Evolutionary conservation across 2,888 invertebrate species (phyloP).

Genomic region (Teleogryllus oceanicus): DNA sequence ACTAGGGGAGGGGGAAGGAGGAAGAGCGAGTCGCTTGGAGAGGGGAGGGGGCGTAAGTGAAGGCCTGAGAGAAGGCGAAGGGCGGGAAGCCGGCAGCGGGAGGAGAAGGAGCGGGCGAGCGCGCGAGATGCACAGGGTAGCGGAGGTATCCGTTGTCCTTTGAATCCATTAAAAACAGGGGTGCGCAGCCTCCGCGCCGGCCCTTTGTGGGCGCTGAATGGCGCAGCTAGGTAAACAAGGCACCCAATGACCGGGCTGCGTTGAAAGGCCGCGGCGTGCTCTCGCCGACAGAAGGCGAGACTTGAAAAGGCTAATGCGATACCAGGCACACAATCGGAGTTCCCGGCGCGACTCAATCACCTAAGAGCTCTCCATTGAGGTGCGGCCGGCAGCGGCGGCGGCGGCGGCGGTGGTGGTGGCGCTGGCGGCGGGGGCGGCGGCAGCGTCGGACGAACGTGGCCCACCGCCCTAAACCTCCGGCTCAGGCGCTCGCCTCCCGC

Average conservation of each 20-base stretch:
- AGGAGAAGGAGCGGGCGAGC: background rate
- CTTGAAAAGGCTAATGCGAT: slow-evolving; percentile 18
- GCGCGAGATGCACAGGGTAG: background rate
- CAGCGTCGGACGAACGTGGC: slow-evolving; percentile 1
- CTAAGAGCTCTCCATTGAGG: slow-evolving; percentile 18
- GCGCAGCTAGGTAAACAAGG: background rate
- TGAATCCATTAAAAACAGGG: slow-evolving; percentile 18
- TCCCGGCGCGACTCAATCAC: slow-evolving; percentile 18
- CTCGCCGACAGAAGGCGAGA: background rate
- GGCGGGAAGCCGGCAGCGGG: background rate
- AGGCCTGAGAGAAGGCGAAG: too few species aligned
- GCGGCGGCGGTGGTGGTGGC: slow-evolving; percentile 3
- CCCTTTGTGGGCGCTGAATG: background rate
- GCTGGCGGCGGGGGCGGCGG: background rate
- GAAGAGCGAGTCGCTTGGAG: too few species aligned
- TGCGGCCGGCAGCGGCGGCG: background rate
- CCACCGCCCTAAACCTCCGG: slow-evolving; percentile 18
- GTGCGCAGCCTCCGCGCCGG: background rate
- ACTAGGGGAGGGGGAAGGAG: too few species aligned
- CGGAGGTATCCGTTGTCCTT: slow-evolving; percentile 1
- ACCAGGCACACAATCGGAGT: slow-evolving; percentile 10
- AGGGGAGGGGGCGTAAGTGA: too few species aligned
- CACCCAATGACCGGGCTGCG: background rate
- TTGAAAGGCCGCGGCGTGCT: background rate
- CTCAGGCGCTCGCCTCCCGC: background rate